A percentile compares a stretch with the other conserved stretches of the same genome.
Evolutionary conservation across 53 echinoderm and acorn worm genomes (phyloP).

Genomic region (Patiria pectinifera): DNA sequence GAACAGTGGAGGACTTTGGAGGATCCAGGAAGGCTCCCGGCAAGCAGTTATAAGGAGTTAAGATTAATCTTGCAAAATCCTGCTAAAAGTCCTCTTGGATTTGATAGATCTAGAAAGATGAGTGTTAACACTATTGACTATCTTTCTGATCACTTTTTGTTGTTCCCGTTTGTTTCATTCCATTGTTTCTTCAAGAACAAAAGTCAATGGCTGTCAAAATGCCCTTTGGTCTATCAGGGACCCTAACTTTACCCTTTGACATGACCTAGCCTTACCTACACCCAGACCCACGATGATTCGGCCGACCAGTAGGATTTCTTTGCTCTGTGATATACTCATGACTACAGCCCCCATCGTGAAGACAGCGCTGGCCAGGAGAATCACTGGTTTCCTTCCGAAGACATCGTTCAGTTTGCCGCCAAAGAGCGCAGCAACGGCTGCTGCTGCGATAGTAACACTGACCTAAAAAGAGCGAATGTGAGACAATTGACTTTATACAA

Average conservation of each 20-base stretch:
- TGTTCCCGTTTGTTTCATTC: too few species aligned
- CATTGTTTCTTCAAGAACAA: too few species aligned
- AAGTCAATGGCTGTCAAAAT: not conserved
- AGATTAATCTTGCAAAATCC: too few species aligned
- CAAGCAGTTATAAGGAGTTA: too few species aligned
- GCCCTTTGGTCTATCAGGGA: not conserved
- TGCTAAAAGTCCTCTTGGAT: too few species aligned
- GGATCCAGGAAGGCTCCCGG: too few species aligned
- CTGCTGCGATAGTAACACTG: constrained; percentile 90
- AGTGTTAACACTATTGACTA: too few species aligned
- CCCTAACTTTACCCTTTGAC: not conserved
- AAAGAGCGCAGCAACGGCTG: constrained; percentile 77
- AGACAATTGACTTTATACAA: too few species aligned
- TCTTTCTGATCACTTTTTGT: too few species aligned
- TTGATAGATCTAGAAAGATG: too few species aligned
- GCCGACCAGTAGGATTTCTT: constrained; percentile 76
- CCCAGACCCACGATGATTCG: constrained; percentile 85
- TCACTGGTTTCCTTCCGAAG: constrained; percentile 82
- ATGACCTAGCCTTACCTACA: constrained; percentile 74
- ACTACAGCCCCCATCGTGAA: constrained; percentile 80
- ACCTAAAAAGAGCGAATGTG: not conserved
- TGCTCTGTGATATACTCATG: constrained; percentile 73
- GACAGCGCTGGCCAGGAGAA: constrained; percentile 78
- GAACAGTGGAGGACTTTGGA: too few species aligned
- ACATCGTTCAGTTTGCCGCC: constrained; percentile 80